phyloP scores from a whole-genome alignment of 2,797 vertebrate species.

The Australoheros facetus region DNA sequence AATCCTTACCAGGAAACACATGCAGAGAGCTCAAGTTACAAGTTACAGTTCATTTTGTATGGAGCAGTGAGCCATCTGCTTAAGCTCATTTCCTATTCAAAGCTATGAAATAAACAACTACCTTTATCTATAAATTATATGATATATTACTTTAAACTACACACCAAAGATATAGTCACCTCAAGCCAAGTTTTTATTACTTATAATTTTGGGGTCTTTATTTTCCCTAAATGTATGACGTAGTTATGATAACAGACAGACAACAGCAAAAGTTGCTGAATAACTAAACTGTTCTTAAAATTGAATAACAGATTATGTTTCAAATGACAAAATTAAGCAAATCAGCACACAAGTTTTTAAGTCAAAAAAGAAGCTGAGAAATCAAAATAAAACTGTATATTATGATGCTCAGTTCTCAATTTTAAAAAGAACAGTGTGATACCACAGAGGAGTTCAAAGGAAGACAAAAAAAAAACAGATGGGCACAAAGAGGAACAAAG shows the following conservation, averaged over 20 bases:
- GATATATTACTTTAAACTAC: background rate
- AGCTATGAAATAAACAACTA: background rate
- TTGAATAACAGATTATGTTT: background rate
- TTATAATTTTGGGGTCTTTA: background rate
- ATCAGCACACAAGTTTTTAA: conserved; percentile 1
- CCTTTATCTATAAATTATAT: background rate
- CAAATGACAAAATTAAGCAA: conserved; percentile 16
- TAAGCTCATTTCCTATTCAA: background rate
- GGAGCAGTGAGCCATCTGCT: background rate
- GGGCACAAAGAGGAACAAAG: conserved; percentile 56
- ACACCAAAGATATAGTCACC: background rate
- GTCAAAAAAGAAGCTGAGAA: background rate
- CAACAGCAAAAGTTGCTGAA: conserved; percentile 1
- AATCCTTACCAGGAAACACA: background rate
- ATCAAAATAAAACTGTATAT: conserved; percentile 16
- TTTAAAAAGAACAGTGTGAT: conserved; percentile 40
- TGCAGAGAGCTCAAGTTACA: background rate
- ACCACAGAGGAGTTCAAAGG: conserved; percentile 58
- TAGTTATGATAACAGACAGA: background rate
- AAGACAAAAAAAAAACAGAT: conserved; percentile 58
- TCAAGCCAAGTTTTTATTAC: background rate
- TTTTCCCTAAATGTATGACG: background rate
- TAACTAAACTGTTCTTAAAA: background rate
- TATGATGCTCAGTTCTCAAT: conserved; percentile 5
- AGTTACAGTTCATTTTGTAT: background rate